Percentiles rank a stretch among this genome's conserved stretches.
Conservation (phyloP, 2,113 vertebrate species). For the Raphicerus campestris region DNA sequence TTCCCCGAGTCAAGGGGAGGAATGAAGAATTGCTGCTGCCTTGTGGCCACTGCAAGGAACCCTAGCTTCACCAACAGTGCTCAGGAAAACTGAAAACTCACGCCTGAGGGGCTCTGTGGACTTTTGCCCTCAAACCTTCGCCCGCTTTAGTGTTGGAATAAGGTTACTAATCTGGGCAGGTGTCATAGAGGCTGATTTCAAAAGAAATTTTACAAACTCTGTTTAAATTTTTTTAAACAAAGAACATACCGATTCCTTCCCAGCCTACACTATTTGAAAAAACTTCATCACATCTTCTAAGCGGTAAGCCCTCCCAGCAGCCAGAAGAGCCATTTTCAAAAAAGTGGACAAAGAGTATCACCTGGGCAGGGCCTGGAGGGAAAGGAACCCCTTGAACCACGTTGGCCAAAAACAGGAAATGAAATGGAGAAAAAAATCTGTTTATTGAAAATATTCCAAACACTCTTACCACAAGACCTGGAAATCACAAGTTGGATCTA, state of each 20-base stretch:
- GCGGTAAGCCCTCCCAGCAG: background rate
- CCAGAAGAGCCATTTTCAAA: background rate
- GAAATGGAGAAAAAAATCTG: background rate
- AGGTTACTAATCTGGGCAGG: background rate
- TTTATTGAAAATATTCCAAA: background rate
- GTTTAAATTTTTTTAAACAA: background rate
- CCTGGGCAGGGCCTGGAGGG: background rate
- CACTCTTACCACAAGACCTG: background rate
- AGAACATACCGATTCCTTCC: background rate
- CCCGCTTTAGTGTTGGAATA: background rate
- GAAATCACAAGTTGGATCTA: background rate
- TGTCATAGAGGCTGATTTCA: background rate
- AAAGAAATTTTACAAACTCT: background rate
- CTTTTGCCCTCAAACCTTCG: background rate
- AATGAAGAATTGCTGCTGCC: background rate
- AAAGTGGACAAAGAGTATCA: background rate
- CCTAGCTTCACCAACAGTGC: background rate
- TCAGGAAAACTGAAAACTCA: background rate
- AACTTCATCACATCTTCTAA: background rate
- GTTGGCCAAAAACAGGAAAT: accelerated
- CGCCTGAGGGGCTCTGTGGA: background rate
- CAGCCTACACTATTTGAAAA: background rate
- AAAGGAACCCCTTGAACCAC: background rate
- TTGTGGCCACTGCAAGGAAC: background rate
- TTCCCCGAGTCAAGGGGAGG: background rate